Conservation (phyloP, 2,113 vertebrate genomes). For the Gobio gobio region DNA sequence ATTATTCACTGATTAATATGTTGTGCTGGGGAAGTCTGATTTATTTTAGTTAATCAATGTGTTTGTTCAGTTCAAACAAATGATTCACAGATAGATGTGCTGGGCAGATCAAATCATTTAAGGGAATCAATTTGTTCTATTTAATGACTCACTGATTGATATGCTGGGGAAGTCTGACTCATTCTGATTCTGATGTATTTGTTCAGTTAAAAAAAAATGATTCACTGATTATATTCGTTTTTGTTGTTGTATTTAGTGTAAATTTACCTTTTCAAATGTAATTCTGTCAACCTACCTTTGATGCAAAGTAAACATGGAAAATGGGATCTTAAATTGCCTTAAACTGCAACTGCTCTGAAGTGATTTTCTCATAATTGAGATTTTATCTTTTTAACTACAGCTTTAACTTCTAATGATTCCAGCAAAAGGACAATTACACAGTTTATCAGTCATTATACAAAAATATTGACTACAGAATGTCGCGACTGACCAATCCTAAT, state of each 20-base stretch:
- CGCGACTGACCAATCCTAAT: not conserved
- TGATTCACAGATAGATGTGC: not conserved
- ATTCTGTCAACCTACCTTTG: no score
- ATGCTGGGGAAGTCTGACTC: no score
- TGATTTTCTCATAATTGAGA: no score
- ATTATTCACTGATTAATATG: not conserved
- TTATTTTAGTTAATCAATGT: not conserved
- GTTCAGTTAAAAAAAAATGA: not conserved
- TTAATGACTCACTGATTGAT: not conserved
- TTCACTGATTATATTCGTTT: not conserved
- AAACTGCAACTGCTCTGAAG: no score
- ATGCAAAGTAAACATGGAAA: no score
- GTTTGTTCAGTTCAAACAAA: not conserved
- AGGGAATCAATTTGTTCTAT: not conserved
- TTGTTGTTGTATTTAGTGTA: not conserved
- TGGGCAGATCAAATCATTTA: no score
- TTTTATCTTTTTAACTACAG: no score
- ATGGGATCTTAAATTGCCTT: no score
- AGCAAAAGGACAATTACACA: not conserved
- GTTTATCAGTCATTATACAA: not conserved
- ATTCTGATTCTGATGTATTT: not conserved
- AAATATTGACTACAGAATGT: not conserved
- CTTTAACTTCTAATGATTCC: not conserved
- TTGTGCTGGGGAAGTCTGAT: no score
- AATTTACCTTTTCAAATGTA: not conserved